Percentiles rank a stretch among this genome's conserved stretches.
These are phyloP conservation scores for Scaptodrosophila latifasciaeformis DNA, from an alignment of 2,888 invertebrate genomes.

Conservation along the genomic window DNA sequence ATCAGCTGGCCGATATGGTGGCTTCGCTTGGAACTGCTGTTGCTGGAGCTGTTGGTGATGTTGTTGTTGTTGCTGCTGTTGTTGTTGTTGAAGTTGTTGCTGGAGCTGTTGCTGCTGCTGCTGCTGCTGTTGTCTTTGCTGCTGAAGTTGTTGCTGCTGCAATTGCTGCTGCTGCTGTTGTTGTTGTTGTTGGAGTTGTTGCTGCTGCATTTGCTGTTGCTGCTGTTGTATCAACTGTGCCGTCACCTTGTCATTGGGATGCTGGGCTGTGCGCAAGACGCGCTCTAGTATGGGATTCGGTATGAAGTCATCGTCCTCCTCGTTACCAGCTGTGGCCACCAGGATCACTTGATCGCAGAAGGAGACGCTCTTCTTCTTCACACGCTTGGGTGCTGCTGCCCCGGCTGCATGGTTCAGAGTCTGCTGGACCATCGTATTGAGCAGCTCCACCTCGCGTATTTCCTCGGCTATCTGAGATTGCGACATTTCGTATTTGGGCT, in stretches of 20 bases:
- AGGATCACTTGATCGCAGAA: constrained; percentile 96
- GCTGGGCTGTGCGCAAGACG: constrained; percentile 86
- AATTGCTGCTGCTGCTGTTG: constrained; percentile 54
- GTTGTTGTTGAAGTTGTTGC: no score
- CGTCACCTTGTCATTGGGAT: constrained; percentile 76
- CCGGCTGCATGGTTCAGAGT: constrained; percentile 75
- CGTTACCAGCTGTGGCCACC: constrained; percentile 93
- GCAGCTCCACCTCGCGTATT: constrained; percentile 77
- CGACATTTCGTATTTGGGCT: constrained; percentile 74
- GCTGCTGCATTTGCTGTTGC: constrained; percentile 76
- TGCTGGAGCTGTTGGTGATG: constrained; percentile 58
- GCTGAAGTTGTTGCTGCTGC: constrained; percentile 33
- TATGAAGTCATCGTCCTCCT: constrained; percentile 92
- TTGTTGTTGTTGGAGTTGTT: no score
- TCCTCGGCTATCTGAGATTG: constrained; percentile 78
- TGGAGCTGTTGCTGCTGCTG: no score
- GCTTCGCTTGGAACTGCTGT: constrained; percentile 50
- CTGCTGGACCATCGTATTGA: constrained; percentile 77
- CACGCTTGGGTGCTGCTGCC: constrained; percentile 77
- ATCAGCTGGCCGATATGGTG: no score
- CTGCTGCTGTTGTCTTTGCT: constrained; percentile 50
- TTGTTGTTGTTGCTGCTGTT: constrained; percentile 67
- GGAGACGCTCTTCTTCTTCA: constrained; percentile 94
- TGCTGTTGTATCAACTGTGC: constrained; percentile 78
- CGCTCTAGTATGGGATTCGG: constrained; percentile 93